Evolutionary conservation across 2,888 invertebrate genomes (phyloP), one percentile per base, ranked within the genome.

Genomic region (Anarsia innoxiella): DNA sequence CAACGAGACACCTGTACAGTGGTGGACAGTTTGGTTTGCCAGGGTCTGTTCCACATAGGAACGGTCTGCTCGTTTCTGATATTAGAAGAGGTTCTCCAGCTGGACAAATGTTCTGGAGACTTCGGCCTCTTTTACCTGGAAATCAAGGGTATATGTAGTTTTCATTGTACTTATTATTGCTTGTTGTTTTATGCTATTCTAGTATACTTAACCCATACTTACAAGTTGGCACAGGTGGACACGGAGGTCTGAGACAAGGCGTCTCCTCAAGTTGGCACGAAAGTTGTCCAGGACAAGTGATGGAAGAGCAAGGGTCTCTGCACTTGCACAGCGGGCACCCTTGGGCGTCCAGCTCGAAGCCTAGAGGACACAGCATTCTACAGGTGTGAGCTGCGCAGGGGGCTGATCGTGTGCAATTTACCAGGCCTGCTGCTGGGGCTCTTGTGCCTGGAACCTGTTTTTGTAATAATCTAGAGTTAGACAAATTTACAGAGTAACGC

Each of bases 21-120:
- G 93, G 92, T 1, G 95, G 95, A 57, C 95, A 95, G 48, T 88
- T 89, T 0, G 95, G 95, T 73, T 94, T 93, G 19, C 93, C 93
- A 3, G 92, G 88, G 26, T 91, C 91, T 12, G 88, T 88, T 9
- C 95, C 95, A 62, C 95, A 95, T 15, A 95, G 79, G 71, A 94
- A 95, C 0, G 95, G 94, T 31, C 93, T 82, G 19, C 88, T 88
- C 2, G 91, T 91, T 51, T 92, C 93, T 4, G 87, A 70, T 80
- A 93, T 90, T 31, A 91, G 80, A 26, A 93, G 73, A 0, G 91
- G 91, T 35, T 90, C 87, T 34, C 94, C 93, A 1, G 91, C 89
- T 1, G 93, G 93, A 53, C 95, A 95, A 39, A 93, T 89, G 52
- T 91, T 92, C 44, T 90, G 89, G 36, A 95, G 84, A 59, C 90